A percentile compares a stretch with the other conserved stretches of the same genome.
Conservation (phyloP, 2,888 invertebrate genomes). For the Acanthoscelides obtectus region DNA sequence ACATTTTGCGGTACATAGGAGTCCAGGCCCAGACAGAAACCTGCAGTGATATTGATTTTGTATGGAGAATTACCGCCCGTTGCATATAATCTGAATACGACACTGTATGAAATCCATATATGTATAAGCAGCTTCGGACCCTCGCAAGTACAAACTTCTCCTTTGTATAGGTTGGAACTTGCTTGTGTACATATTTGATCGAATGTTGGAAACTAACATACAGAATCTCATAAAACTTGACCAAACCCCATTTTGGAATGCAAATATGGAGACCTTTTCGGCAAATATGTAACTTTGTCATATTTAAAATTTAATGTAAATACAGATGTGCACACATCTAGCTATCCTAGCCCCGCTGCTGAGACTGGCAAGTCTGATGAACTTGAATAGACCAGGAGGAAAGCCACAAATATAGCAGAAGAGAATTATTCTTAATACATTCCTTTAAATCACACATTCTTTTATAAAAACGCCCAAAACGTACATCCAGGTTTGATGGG, state of each 20-base stretch:
- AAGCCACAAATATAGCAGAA: too few relatives aligned
- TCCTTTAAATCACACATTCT: too few relatives aligned
- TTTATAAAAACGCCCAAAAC: too few relatives aligned
- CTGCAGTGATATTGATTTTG: too few relatives aligned
- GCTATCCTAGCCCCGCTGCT: neutral
- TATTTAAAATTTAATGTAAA: neutral
- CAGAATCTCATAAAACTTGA: neutral
- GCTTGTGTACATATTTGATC: neutral
- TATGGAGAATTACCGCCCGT: too few relatives aligned
- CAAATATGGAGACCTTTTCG: neutral
- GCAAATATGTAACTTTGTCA: neutral
- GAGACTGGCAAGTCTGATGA: neutral
- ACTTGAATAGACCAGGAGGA: neutral
- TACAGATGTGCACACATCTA: neutral
- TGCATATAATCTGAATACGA: neutral
- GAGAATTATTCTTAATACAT: too few relatives aligned
- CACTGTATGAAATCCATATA: neutral
- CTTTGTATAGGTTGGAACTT: neutral
- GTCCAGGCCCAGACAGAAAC: too few relatives aligned
- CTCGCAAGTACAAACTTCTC: neutral
- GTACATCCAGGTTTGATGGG: too few relatives aligned
- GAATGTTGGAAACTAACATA: neutral
- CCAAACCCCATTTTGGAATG: neutral
- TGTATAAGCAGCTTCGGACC: neutral
- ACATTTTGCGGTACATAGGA: too few relatives aligned